phyloP scores from a whole-genome alignment of 2,888 invertebrate species.

The Tipula vernalis region DNA sequence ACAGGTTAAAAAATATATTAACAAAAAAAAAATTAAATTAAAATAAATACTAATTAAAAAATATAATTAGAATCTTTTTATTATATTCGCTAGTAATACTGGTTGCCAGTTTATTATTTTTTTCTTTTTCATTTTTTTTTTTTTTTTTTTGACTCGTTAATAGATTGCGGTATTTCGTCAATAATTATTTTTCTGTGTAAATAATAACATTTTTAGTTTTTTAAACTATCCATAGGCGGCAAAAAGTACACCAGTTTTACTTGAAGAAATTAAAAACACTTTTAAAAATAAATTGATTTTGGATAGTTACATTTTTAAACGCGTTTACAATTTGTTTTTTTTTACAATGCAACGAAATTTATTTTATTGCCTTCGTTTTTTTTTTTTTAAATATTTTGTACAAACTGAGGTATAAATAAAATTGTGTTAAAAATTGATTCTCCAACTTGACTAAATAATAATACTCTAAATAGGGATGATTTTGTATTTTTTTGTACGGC shows the following conservation, averaged over 20 bases:
- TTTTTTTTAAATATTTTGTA: not conserved
- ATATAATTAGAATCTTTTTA: not conserved
- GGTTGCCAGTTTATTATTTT: not conserved
- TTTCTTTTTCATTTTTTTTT: not conserved
- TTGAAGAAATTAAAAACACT: not conserved
- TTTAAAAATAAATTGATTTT: not conserved
- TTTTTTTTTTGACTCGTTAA: not conserved
- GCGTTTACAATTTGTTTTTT: not conserved
- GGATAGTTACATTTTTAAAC: not conserved
- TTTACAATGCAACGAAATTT: not conserved
- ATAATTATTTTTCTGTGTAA: not conserved
- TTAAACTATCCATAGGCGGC: not conserved
- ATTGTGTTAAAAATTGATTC: not conserved
- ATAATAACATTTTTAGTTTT: not conserved
- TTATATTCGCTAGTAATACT: not conserved
- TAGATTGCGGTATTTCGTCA: not conserved
- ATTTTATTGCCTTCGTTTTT: not conserved
- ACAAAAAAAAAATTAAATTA: not conserved
- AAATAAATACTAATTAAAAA: not conserved
- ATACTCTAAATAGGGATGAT: not conserved
- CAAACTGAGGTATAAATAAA: not conserved
- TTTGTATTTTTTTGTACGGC: not conserved
- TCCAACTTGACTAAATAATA: not conserved
- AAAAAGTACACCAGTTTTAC: not conserved
- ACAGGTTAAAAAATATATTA: not conserved